These are phyloP conservation scores for Bubo scandiacus DNA, from an alignment of 2,113 vertebrate genomes.

Conservation along the genomic window DNA sequence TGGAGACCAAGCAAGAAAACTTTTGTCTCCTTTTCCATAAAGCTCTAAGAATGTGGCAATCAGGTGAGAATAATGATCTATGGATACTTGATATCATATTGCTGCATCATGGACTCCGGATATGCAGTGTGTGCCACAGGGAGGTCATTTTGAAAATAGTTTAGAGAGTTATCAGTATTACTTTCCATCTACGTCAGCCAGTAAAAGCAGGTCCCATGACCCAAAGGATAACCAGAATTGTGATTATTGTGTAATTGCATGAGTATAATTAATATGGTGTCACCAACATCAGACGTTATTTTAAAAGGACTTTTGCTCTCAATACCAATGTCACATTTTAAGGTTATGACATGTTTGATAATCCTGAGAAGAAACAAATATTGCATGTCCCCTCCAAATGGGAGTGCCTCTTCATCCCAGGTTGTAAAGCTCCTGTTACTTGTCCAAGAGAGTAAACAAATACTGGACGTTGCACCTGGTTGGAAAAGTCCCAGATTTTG, in stretches of 20 bases:
- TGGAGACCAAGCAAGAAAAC: neutral
- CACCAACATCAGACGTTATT: neutral
- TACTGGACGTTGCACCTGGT: neutral
- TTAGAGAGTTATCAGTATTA: neutral
- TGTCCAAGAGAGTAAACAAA: slow-evolving; percentile 28
- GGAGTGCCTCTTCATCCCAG: neutral
- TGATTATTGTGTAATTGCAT: neutral
- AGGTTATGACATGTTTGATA: neutral
- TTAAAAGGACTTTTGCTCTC: slow-evolving; percentile 1
- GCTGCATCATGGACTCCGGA: neutral
- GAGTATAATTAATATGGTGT: neutral
- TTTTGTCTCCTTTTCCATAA: neutral
- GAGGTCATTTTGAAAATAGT: neutral
- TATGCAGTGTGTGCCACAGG: neutral
- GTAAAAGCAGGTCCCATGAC: neutral
- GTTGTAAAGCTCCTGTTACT: slow-evolving; percentile 1
- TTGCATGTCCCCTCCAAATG: neutral
- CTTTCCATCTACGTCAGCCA: neutral
- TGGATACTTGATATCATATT: neutral
- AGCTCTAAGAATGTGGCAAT: neutral
- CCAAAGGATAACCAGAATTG: neutral
- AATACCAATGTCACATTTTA: neutral
- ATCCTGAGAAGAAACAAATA: neutral
- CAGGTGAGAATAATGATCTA: neutral
- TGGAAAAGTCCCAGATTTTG: slow-evolving; percentile 12